phyloP scores from a whole-genome alignment of 2,113 vertebrate species.

The Equus quagga region DNA sequence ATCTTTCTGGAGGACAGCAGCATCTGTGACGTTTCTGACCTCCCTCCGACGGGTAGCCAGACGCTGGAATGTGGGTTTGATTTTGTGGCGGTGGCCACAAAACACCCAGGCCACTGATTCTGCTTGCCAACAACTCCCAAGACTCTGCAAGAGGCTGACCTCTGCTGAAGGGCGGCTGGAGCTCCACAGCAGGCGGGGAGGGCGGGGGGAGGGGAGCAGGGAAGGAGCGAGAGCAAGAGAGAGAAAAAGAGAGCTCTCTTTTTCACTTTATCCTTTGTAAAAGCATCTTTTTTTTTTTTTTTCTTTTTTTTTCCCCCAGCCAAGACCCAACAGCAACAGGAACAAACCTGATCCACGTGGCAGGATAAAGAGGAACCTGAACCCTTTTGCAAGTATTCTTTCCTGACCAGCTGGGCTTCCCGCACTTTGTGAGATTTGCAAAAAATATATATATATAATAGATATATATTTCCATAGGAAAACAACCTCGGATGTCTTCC shows the following conservation, averaged over 20 bases:
- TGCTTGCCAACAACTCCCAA: conserved; percentile 40
- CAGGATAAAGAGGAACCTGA: conserved; percentile 44
- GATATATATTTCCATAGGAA: conserved; percentile 88
- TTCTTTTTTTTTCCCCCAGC: neutral
- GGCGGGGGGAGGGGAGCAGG: neutral
- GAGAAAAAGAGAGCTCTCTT: conserved; percentile 64
- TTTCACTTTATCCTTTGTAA: conserved; percentile 61
- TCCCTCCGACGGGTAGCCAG: neutral
- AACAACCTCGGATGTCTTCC: conserved; percentile 84
- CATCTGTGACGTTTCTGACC: neutral
- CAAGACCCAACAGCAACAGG: conserved; percentile 61
- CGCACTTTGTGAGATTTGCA: conserved; percentile 79
- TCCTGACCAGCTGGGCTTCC: conserved; percentile 68
- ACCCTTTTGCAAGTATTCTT: conserved; percentile 54
- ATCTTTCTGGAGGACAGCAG: neutral
- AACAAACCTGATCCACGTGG: conserved; percentile 27
- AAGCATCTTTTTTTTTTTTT: conserved; percentile 54
- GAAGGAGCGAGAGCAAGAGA: conserved; percentile 8
- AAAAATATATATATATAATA: conserved; percentile 79
- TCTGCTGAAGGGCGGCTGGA: conserved; percentile 30
- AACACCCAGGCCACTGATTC: conserved; percentile 78
- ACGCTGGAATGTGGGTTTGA: neutral
- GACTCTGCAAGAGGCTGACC: conserved; percentile 35
- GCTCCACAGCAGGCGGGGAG: neutral
- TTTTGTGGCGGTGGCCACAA: neutral